Conservation (phyloP, 2,113 vertebrate species). For the Leucopsar rothschildi region DNA sequence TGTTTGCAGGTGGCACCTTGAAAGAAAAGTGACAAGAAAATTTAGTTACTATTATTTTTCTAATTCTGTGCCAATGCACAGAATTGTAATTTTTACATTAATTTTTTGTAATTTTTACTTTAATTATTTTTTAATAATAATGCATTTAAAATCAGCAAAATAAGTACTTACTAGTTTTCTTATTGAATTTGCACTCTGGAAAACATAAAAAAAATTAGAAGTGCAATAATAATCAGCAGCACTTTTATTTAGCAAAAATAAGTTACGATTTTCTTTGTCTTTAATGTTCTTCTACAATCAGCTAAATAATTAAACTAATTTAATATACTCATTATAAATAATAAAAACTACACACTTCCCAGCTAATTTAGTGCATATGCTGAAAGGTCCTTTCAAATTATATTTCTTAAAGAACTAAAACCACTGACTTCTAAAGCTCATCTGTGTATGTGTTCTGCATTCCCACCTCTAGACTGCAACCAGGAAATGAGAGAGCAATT, state of each 20-base stretch:
- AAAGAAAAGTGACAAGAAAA: background rate
- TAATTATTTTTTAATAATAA: background rate
- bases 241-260: background rate
- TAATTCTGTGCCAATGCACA: background rate
- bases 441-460: background rate
- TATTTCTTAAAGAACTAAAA: background rate
- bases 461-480: background rate
- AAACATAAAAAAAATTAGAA: constrained; percentile 50
- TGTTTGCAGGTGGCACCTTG: constrained; percentile 84
- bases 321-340: background rate
- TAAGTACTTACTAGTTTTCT: constrained; percentile 84
- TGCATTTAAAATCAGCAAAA: background rate
- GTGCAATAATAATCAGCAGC: background rate
- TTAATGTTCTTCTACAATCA: background rate
- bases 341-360: background rate
- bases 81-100: background rate
- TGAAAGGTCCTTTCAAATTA: background rate
- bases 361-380: background rate
- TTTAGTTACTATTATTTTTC: background rate
- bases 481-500: background rate
- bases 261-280: background rate
- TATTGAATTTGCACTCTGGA: constrained; percentile 92
- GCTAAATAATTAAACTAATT: background rate
- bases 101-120: background rate
- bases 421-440: background rate